Conservation (phyloP, 2,113 vertebrate genomes). For the Electrona antarctica region DNA sequence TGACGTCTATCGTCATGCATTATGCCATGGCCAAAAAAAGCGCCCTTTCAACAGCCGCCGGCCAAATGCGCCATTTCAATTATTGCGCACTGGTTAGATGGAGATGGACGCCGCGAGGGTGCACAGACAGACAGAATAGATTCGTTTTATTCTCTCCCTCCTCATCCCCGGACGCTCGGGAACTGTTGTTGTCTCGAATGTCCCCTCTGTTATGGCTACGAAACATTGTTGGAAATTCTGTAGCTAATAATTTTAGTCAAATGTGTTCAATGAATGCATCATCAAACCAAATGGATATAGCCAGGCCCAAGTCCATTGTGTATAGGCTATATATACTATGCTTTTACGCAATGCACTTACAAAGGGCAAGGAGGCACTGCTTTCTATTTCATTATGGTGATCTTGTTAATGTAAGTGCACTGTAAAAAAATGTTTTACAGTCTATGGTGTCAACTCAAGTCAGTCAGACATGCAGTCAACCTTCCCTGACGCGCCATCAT, state of each 20-base stretch:
- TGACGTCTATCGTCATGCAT: conserved; percentile 84
- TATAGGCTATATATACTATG: neutral
- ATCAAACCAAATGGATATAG: neutral
- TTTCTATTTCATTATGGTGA: too few relatives aligned
- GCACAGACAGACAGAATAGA: conserved; percentile 34
- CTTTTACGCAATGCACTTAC: too few relatives aligned
- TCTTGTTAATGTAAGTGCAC: too few relatives aligned
- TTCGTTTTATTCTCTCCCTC: neutral
- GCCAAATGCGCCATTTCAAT: conserved; percentile 87
- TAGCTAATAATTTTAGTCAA: neutral
- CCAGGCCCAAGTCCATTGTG: neutral
- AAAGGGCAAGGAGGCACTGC: too few relatives aligned
- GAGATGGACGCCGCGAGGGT: conserved; percentile 63
- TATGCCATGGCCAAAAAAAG: conserved; percentile 67
- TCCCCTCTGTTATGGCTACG: neutral
- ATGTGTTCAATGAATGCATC: neutral
- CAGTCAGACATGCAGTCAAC: too few relatives aligned
- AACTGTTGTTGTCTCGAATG: conserved; percentile 1
- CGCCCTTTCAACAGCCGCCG: conserved; percentile 74
- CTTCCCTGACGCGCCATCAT: too few relatives aligned
- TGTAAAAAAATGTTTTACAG: too few relatives aligned
- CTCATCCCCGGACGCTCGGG: neutral
- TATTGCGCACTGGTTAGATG: conserved; percentile 75
- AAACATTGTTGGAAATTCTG: neutral
- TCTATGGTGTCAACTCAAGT: too few relatives aligned